Evolutionary conservation across 2,888 invertebrate genomes (phyloP), one percentile per base, ranked within the genome.

Genomic region (Coenonympha glycerion): DNA sequence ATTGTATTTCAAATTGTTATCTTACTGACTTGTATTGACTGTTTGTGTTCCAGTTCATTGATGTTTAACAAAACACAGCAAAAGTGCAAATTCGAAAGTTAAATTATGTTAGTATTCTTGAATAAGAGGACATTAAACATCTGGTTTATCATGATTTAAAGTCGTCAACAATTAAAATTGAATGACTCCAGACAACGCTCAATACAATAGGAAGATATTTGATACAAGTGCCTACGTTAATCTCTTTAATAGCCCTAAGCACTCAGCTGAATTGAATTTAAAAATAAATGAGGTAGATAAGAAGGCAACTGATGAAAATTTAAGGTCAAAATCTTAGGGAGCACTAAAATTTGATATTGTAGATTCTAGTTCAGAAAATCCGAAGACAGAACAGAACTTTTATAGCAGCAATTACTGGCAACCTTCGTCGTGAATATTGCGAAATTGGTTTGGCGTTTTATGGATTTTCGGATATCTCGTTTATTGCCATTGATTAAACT

Each of bases 291-390:
- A 64, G 57, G 59, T 57, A 61, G 64, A 72, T 68, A 72, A 73
- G 70, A 75, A 75, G 74, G 52, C 66, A 56, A 53, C 53, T 53
- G 39, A 79, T 78, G 70, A 69, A 65, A 71, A 72, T 75, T 75
- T 75, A 69, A 69, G 67, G 64, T 69, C 71, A 65, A 73, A 79
- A 82, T 77, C 71, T 81, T 73, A 63, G 71, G 60, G 60, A 67
- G 71, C 69, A 78, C 72, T 84, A 80, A 85, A 85, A 80, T 82
- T 79, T 85, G 77, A 85, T 79, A 81, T 70, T 71, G 69, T 56
- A 60, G 66, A 58, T 69, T 68, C 49, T 49, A 54, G 52, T 54
- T 55, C 66, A 65, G 70, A 71, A 50, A 71, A 76, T 78, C 68
- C 65, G 71, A 71, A 72, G 78, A 78, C 78, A 82, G 76, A 80